Evolutionary conservation across 2,113 vertebrate species (phyloP), one percentile per base, ranked within the genome.

Genomic region (Lucifuga dentata): DNA sequence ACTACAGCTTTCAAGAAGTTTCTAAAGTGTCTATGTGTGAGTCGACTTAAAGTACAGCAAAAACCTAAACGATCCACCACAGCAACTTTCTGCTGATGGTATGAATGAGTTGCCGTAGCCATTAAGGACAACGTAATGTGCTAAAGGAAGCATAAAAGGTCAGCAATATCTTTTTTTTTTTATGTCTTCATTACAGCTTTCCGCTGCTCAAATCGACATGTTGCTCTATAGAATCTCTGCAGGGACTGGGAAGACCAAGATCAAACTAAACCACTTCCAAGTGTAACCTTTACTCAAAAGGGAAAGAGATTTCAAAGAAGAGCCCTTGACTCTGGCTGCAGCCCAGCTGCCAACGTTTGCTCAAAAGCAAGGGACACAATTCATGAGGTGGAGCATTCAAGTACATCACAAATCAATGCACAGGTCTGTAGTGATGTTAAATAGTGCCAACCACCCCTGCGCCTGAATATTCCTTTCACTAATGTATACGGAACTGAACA

Each of bases 251-350:
- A 32, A 44, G 43, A 51, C 16, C 68, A 73, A 76, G 50, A 53
- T 78, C 35, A 73, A 66, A 77, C 67, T 35, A 68, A 61, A 68
- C 53, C 33, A 16, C 46, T 51, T 73, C 35, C 11, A 45, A 41
- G 29, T 35, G 23, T 73, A 70, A 76, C 77, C 73, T 76, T 84
- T 78, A 49, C 60, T 72, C 39, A 19, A 65, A 73, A 63, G 50
- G 15, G 19, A 21, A 16, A 64, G n/a, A 16, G 19, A 65, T 46
- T 49, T 60, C 35, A 60, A 78, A 84, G 38, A 17, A 23, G 38
- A 60, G 68, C 59, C 56, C 51, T 57, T 62, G 43, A 44, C 65
- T 71, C 13, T 55, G 12, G 19, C 48, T 24, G 70, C n/a, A 20
- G 12, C 35, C 3, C 17, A 43, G 51, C 10, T n/a, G 23, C 5